A percentile compares a stretch with the other conserved stretches of the same genome.
Evolutionary conservation across 64 coral and sea anemone genomes (phyloP).

Genomic region (Anthopleura sola): DNA sequence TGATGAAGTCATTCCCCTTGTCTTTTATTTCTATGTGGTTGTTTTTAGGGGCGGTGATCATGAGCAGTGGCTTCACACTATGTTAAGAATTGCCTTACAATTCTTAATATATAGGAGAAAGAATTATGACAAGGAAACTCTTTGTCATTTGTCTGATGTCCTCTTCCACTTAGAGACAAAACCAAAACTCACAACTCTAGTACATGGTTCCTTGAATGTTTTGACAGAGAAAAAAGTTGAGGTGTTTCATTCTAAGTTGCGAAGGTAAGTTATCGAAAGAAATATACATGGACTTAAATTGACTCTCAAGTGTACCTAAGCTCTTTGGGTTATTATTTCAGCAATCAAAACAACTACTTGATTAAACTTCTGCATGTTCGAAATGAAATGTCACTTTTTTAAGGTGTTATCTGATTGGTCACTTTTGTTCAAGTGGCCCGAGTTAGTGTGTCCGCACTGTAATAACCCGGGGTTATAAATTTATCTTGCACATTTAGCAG

Average conservation of each 20-base stretch:
- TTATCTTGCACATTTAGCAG: too few relatives aligned
- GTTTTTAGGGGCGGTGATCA: slow-evolving; percentile 15
- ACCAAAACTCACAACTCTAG: not conserved
- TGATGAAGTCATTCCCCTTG: slow-evolving; percentile 28
- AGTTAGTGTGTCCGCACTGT: too few relatives aligned
- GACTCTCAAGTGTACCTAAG: too few relatives aligned
- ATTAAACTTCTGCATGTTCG: too few relatives aligned
- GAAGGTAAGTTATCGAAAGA: not conserved
- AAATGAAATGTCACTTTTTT: too few relatives aligned
- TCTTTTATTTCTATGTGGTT: slow-evolving; percentile 10
- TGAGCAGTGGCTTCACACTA: not conserved
- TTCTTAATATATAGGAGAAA: slow-evolving; percentile 15
- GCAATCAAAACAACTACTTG: too few relatives aligned
- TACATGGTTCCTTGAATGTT: not conserved
- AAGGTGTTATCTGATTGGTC: too few relatives aligned
- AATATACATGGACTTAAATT: too few relatives aligned
- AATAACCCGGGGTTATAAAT: too few relatives aligned
- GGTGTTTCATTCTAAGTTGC: slow-evolving; percentile 25
- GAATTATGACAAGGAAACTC: slow-evolving; percentile 40
- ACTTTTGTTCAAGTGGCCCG: too few relatives aligned
- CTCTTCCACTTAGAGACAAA: not conserved
- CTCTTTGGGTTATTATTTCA: too few relatives aligned
- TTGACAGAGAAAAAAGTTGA: slow-evolving; percentile 39
- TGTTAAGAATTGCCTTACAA: not conserved
- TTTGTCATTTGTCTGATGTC: slow-evolving; percentile 20